Conservation (phyloP, 64 coral and sea anemone genomes). For the Acropora yongei region DNA sequence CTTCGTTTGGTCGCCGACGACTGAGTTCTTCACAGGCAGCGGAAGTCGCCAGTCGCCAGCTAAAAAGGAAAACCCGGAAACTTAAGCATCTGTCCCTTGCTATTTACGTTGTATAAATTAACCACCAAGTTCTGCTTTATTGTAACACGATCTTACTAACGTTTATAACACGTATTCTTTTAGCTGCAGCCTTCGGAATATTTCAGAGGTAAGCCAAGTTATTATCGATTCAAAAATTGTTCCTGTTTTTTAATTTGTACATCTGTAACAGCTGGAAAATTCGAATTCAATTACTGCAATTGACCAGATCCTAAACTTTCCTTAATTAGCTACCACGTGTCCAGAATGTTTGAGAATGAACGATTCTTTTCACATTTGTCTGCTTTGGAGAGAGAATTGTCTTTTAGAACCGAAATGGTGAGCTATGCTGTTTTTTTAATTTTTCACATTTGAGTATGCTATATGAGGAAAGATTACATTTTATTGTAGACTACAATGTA, state of each 20-base stretch:
- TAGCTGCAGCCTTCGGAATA: slow-evolving; percentile 75
- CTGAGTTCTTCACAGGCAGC: too few species aligned
- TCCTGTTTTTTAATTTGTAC: neutral
- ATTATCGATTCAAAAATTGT: neutral
- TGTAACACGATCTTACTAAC: neutral
- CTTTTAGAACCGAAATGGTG: slow-evolving; percentile 99
- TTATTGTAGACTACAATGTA: too few species aligned
- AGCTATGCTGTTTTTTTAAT: slow-evolving; percentile 9
- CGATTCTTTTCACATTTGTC: slow-evolving; percentile 99
- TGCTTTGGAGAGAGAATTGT: slow-evolving; percentile 92
- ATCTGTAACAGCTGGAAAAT: neutral
- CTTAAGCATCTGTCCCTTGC: neutral
- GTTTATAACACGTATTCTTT: neutral
- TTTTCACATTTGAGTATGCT: neutral
- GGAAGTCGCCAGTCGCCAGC: too few species aligned
- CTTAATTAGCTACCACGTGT: slow-evolving; percentile 77
- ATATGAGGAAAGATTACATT: too few species aligned
- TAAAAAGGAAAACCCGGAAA: too few species aligned
- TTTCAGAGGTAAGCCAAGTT: slow-evolving; percentile 74
- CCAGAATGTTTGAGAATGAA: slow-evolving; percentile 98
- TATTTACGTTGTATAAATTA: neutral
- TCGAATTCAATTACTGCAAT: neutral
- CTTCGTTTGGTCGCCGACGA: too few species aligned
- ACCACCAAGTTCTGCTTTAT: too few species aligned
- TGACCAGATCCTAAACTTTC: neutral